Evolutionary conservation across 2,888 invertebrate genomes (phyloP).

Genomic region (Cheilosia vernalis): DNA sequence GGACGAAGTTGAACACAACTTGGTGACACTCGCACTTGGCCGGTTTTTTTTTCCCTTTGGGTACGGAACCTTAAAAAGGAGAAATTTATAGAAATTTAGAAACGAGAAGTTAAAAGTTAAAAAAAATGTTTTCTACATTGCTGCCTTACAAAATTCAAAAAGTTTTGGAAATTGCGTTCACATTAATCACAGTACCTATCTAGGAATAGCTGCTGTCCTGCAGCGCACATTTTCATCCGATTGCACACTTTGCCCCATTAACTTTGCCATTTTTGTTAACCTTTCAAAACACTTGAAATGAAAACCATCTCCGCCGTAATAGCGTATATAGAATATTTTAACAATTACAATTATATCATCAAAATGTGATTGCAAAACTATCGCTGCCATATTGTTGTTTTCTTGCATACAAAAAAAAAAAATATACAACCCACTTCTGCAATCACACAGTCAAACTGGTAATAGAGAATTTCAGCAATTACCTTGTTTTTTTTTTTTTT

Average conservation of each 20-base stretch:
- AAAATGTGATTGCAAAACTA: constrained; percentile 36
- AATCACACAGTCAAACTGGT: constrained; percentile 12
- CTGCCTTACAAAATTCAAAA: no score
- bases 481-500: constrained; percentile 27
- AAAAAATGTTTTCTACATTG: no score
- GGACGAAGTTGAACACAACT: no score
- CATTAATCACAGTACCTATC: no score
- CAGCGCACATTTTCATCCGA: no score
- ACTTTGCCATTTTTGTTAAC: not conserved
- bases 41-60: no score
- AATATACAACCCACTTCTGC: constrained; percentile 10
- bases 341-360: constrained; percentile 43
- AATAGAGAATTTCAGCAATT: constrained; percentile 60
- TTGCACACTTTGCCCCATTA: not conserved
- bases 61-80: no score
- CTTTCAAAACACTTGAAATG: not conserved
- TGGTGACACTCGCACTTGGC: no score
- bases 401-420: constrained; percentile 17
- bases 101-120: no score
- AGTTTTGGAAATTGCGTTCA: no score
- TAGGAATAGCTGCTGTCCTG: no score
- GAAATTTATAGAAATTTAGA: no score
- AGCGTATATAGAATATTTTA: constrained; percentile 3
- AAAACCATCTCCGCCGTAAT: not conserved
- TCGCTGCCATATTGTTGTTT: not conserved